These are phyloP conservation scores for Melozone crissalis DNA, from an alignment of 2,113 vertebrate species.

Conservation along the genomic window DNA sequence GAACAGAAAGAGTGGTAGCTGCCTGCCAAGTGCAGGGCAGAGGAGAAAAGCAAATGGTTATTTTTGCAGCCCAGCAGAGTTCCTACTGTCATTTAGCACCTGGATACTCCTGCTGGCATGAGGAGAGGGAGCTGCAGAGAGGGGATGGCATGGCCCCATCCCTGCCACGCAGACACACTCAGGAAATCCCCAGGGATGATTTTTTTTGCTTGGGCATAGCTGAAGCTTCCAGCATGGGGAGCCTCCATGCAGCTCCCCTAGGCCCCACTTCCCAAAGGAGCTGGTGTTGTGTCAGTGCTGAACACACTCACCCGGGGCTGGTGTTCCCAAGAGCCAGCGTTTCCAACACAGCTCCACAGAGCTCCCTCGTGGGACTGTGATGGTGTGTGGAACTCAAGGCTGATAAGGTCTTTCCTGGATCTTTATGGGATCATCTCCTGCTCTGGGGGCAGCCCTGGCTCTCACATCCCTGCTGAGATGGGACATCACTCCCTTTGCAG, in stretches of 20 bases:
- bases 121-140: not conserved
- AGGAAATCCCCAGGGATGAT: accelerated
- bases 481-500: accelerated
- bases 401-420: not conserved
- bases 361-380: not conserved
- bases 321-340: not conserved
- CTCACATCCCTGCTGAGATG: accelerated
- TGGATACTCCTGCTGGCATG: accelerated
- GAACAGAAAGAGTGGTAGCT: not conserved
- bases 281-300: accelerated
- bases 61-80: not conserved
- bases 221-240: not conserved
- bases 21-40: not conserved
- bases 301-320: accelerated
- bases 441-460: not conserved
- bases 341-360: accelerated
- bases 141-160: not conserved
- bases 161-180: accelerated
- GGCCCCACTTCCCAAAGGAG: not conserved
- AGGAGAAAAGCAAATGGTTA: not conserved
- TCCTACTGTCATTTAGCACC: accelerated
- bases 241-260: not conserved
- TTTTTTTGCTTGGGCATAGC: not conserved
- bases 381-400: not conserved
- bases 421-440: accelerated